Evolutionary conservation across 1,140 invertebrate species (phyloP), one percentile per base, ranked within the genome.

Genomic region (Plectus sambesii): DNA sequence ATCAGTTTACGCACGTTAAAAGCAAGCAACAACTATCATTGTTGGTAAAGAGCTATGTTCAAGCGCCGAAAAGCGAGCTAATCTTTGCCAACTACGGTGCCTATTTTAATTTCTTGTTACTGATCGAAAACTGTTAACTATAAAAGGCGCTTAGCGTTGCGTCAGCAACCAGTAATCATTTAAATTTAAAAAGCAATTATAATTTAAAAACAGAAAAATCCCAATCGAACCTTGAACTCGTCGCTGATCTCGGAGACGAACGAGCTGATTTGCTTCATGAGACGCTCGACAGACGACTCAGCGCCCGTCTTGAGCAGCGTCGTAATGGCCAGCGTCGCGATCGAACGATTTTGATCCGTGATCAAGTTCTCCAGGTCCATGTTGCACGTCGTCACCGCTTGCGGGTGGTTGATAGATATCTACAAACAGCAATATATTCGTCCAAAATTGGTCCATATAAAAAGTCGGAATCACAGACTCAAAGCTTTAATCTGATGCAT

Each of bases 191-290:
- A n/a, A n/a, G n/a, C n/a, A n/a, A n/a, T n/a, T n/a, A n/a, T n/a
- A n/a, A n/a, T n/a, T n/a, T n/a, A n/a, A n/a, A n/a, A n/a, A n/a
- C 9, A 52, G 22, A 25, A 27, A 38, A 9, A 9, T 17, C 20
- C 20, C n/a, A n/a, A n/a, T n/a, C n/a, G n/a, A n/a, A 62, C 62
- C 74, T 98, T 98, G 63, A 98, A 98, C 75, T 98, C 93, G 71
- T 99, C 93, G 0, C 87, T 88, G 61, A 99, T 98, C 73, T 99
- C 93, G 8, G 85, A 87, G 59, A 99, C 90, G 71, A 98, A 98
- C 3, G 82, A 82, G 1, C 87, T 82, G 43, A 99, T 97, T 73
- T 97, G 90, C 72, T 97, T 97, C 89, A 98, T 97, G 1, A 99
- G 72, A 40, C 92, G 77, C 70, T 98, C 93, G 8, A 99, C 88